These are phyloP conservation scores for Apostichopus parvimensis DNA, from an alignment of 35 echinoderm and acorn worm genomes.

Conservation along the genomic window DNA sequence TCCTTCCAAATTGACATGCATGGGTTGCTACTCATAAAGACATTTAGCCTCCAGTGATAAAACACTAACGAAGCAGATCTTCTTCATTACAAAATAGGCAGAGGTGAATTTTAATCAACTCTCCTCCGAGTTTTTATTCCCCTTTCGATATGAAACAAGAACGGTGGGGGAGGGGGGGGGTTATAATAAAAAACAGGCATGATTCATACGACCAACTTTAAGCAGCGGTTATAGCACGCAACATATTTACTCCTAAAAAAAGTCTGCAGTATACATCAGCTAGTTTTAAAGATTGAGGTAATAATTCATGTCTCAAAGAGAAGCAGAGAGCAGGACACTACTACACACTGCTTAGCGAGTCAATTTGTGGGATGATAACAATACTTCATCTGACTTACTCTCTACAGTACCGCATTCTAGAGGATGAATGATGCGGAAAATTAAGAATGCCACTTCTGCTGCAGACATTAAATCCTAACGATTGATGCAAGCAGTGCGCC, in stretches of 20 bases:
- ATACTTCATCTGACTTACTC: neutral
- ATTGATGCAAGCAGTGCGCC: neutral
- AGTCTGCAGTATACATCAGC: neutral
- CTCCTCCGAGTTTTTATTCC: neutral
- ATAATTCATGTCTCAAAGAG: neutral
- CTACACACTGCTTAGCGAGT: neutral
- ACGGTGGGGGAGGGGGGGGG: no score
- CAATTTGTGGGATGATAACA: neutral
- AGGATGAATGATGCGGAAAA: neutral
- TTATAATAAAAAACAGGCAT: neutral
- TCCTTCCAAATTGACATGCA: neutral
- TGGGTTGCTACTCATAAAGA: neutral
- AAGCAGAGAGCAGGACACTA: neutral
- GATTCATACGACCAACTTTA: neutral
- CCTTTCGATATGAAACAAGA: neutral
- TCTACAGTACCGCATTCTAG: neutral
- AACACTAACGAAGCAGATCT: neutral
- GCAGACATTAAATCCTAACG: neutral
- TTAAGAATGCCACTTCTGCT: neutral
- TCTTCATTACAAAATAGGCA: neutral
- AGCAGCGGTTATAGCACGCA: neutral
- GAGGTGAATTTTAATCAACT: conserved; percentile 1
- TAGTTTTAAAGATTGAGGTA: neutral
- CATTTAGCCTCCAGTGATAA: neutral
- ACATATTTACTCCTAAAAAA: neutral